A percentile compares a stretch with the other conserved stretches of the same genome.
phyloP scores from a whole-genome alignment of 2,113 vertebrate species.

The Trachemys scripta region DNA sequence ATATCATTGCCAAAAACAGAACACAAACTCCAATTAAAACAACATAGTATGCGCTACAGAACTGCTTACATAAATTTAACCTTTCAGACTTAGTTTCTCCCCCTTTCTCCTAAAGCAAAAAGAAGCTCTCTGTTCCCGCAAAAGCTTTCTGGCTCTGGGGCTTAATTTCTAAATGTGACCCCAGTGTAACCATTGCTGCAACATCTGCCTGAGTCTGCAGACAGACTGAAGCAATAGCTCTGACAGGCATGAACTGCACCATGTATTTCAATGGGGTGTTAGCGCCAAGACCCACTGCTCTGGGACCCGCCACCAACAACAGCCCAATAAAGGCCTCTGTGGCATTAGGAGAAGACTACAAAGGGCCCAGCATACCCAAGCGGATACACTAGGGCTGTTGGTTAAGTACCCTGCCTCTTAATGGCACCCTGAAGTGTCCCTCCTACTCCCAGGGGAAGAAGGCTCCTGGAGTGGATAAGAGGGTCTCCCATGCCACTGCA shows the following conservation, averaged over 20 bases:
- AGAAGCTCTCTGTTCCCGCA: neutral
- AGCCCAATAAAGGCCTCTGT: neutral
- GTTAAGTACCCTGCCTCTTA: neutral
- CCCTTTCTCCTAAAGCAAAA: neutral
- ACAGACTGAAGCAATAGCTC: neutral
- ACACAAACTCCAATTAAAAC: neutral
- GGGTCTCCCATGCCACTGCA: neutral
- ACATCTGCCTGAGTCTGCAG: neutral
- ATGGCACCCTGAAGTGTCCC: neutral
- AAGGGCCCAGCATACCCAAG: neutral
- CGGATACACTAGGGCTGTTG: neutral
- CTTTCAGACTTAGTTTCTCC: neutral
- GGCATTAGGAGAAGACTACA: neutral
- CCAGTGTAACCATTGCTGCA: neutral
- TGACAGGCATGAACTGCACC: neutral
- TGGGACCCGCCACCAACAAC: neutral
- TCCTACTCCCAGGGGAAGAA: neutral
- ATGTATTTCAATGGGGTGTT: neutral
- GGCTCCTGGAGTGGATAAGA: neutral
- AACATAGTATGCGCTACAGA: neutral
- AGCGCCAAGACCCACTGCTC: neutral
- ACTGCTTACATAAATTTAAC: neutral
- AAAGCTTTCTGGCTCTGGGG: neutral
- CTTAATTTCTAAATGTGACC: neutral
- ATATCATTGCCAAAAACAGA: neutral